These are phyloP conservation scores for Nephrocerus scutellatus DNA, from an alignment of 2,888 invertebrate genomes.

Conservation along the genomic window DNA sequence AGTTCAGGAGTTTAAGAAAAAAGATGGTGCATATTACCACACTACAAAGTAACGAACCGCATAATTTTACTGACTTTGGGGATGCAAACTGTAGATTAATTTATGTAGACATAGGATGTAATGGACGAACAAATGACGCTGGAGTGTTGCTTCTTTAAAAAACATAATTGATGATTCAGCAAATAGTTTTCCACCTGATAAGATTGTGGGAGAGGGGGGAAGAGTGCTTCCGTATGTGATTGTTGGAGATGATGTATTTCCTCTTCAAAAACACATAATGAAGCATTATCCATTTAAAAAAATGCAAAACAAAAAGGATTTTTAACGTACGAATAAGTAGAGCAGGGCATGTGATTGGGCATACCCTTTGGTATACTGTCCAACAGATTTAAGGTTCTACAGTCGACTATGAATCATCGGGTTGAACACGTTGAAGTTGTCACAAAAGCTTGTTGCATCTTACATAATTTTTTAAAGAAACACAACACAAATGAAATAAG, in stretches of 20 bases:
- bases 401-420: no score
- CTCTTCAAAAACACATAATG: conserved; percentile 2
- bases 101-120: conserved; percentile 19
- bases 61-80: conserved; percentile 15
- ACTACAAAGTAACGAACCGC: conserved; percentile 13
- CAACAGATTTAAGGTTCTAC: no score
- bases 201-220: conserved; percentile 16
- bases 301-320: no score
- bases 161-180: conserved; percentile 2
- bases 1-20: no score
- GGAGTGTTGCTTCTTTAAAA: conserved; percentile 5
- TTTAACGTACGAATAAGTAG: no score
- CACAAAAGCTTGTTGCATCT: no score
- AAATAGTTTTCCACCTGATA: conserved; percentile 3
- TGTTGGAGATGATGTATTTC: conserved; percentile 15
- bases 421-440: no score
- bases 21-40: conserved; percentile 5
- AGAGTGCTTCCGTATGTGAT: conserved; percentile 22
- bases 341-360: no score
- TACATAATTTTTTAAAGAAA: no score
- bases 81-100: conserved; percentile 21
- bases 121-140: conserved; percentile 11
- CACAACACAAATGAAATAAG: no score
- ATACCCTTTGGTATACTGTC: no score
- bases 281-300: no score